Conservation (phyloP, 2,888 invertebrate genomes). For the Acleris laterana region DNA sequence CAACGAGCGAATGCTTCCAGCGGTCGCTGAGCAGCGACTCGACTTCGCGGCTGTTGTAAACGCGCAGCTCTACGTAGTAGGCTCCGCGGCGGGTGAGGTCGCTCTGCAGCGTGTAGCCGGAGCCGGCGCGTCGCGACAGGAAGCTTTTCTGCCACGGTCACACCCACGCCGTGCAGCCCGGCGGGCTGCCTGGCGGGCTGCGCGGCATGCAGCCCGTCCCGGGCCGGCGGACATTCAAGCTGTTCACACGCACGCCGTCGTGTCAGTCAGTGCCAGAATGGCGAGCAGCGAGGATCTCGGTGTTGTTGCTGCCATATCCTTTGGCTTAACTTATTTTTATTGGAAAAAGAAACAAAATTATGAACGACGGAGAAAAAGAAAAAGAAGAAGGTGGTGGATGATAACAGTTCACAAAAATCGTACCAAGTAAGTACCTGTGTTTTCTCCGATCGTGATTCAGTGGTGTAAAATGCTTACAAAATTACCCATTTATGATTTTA, state of each 20-base stretch:
- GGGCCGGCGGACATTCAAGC: slow-evolving; percentile 38
- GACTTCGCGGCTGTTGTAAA: no score
- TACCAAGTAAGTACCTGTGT: slow-evolving; percentile 33
- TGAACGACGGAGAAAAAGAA: slow-evolving; percentile 38
- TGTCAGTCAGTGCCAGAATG: slow-evolving; percentile 39
- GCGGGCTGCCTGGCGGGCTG: slow-evolving; percentile 18
- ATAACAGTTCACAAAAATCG: slow-evolving; percentile 26
- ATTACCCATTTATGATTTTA: slow-evolving; percentile 38
- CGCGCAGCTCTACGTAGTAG: no score
- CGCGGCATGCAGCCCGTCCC: slow-evolving; percentile 39
- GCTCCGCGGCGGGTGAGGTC: no score
- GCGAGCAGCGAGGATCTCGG: slow-evolving; percentile 38
- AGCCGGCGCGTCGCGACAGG: no score
- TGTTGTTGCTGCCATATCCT: slow-evolving; percentile 39
- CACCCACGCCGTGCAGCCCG: slow-evolving; percentile 35
- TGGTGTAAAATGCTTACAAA: slow-evolving; percentile 40
- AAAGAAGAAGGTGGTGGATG: slow-evolving; percentile 42
- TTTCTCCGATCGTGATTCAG: slow-evolving; percentile 38
- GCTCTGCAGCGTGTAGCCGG: no score
- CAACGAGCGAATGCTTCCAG: background rate
- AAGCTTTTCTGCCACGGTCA: slow-evolving; percentile 20
- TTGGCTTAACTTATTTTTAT: slow-evolving; percentile 43
- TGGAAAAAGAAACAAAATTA: slow-evolving; percentile 43
- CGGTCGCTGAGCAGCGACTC: no score
- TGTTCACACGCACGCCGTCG: slow-evolving; percentile 1